These are phyloP conservation scores for Amiota minor DNA, from an alignment of 2,888 invertebrate species.

Conservation along the genomic window DNA sequence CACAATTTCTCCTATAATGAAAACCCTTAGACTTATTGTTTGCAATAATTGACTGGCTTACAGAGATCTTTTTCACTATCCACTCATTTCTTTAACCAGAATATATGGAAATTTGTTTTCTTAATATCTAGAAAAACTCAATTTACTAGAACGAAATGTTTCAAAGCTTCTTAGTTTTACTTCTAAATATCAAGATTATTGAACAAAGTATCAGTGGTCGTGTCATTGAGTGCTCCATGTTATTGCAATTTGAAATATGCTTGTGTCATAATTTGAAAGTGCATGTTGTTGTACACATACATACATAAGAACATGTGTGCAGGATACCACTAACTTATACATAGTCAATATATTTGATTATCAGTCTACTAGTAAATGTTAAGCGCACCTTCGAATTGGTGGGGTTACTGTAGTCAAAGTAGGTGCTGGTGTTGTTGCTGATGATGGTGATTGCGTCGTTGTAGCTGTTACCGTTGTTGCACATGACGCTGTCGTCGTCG, in stretches of 20 bases:
- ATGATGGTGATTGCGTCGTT: slow-evolving; percentile 52
- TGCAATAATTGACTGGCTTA: slow-evolving; percentile 22
- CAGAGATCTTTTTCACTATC: background rate
- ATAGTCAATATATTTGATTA: background rate
- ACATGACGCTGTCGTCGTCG: slow-evolving; percentile 49
- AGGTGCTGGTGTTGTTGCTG: slow-evolving; percentile 40
- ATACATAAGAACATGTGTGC: no score
- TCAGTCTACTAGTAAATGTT: no score
- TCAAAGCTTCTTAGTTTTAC: no score
- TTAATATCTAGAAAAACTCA: no score
- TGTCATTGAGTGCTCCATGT: no score
- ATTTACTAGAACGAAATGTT: no score
- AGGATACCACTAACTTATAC: background rate
- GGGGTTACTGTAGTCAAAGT: slow-evolving; percentile 67
- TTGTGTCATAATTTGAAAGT: background rate
- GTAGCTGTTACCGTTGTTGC: slow-evolving; percentile 55
- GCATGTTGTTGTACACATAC: slow-evolving; percentile 2
- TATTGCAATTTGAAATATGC: no score
- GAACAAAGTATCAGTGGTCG: no score
- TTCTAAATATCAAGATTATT: no score
- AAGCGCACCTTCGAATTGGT: slow-evolving; percentile 75
- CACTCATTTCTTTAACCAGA: background rate
- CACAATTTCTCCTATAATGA: no score
- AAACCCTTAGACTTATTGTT: no score
- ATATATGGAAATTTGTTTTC: no score